Base-by-base conservation (phyloP, 2,888 invertebrate species). In the Hypsopygia costalis region DNA sequence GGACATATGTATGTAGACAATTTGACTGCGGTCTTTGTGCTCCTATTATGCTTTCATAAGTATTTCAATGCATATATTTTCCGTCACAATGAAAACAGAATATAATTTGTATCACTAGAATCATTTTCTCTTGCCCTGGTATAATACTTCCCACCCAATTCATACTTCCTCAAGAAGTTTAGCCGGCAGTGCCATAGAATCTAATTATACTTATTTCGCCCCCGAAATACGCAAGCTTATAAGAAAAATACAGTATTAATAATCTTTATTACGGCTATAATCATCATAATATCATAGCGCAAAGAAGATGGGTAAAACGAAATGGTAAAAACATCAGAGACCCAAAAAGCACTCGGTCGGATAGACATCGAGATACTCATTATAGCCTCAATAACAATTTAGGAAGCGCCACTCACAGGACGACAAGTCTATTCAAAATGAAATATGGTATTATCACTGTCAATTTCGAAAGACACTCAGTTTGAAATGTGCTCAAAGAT, bases 1-100 rank as follows among this genome's bases (percentile, higher is more conserved):
- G 53, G 49, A 55, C 39, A 43, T 44, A 59, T 63, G 63, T 64
- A 64, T 64, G 66, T 58, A 57, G 60, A 59, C 58, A 58, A 58
- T 51, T 63, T 66, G 65, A 69, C 68, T 64, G 62, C 58, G 64
- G 58, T 62, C 65, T 68, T 64, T 71, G 69, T 60, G 54, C 49
- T 43, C 46, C 40, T 43, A 46, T 52, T 46, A 41, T 33, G 38
- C 37, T 37, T 37, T 36, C 25, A 20, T 42, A 47, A 38, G 40
- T 28, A 47, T 41, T 44, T 33, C 20, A 11, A 33, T 41, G 36
- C 20, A 22, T 38, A 41, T 32, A 39, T 32, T 21, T 10, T 12
- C 25, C 31, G 22, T 27, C 25, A 12, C n/a, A 25, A 25, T 25
- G 25, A 25, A 25, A 25, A 25, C 25, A 25, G 25, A n/a, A 7